Evolutionary conservation across 2,888 invertebrate genomes (phyloP).

Genomic region (Cerastoderma edule): DNA sequence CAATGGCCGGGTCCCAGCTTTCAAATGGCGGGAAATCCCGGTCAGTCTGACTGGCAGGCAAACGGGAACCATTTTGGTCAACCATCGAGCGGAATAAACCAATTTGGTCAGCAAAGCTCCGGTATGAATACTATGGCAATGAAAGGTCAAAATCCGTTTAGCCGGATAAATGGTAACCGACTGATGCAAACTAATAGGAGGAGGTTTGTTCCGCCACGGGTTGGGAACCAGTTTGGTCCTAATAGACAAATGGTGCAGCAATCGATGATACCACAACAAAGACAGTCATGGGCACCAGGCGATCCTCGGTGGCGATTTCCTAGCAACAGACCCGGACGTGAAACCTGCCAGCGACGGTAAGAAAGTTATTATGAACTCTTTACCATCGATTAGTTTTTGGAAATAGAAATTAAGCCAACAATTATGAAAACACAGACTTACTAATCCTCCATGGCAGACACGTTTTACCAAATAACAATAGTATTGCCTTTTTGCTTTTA

Average conservation of each 20-base stretch:
- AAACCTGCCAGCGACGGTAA: conserved; percentile 49
- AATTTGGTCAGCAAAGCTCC: not conserved
- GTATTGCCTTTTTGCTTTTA: too few relatives aligned
- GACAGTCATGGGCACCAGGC: conserved; percentile 48
- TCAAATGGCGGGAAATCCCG: conserved; percentile 3
- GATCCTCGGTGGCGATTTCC: conserved; percentile 47
- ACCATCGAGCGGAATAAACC: not conserved
- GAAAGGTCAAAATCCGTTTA: not conserved
- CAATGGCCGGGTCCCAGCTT: conserved; percentile 3
- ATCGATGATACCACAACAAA: conserved; percentile 6
- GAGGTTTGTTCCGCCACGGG: too few relatives aligned
- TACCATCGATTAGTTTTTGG: too few relatives aligned
- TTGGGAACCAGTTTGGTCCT: not conserved
- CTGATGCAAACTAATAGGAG: too few relatives aligned
- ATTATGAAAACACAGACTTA: too few relatives aligned
- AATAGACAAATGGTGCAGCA: not conserved
- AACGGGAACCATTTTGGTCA: not conserved
- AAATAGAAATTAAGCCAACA: too few relatives aligned
- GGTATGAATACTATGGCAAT: not conserved
- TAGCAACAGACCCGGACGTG: conserved; percentile 18
- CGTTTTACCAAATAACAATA: too few relatives aligned
- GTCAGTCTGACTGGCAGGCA: conserved; percentile 6
- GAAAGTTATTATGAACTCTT: too few relatives aligned
- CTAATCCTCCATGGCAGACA: too few relatives aligned
- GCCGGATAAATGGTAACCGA: not conserved